Conservation (phyloP, 2,113 vertebrate genomes). For the Leiothrix lutea region DNA sequence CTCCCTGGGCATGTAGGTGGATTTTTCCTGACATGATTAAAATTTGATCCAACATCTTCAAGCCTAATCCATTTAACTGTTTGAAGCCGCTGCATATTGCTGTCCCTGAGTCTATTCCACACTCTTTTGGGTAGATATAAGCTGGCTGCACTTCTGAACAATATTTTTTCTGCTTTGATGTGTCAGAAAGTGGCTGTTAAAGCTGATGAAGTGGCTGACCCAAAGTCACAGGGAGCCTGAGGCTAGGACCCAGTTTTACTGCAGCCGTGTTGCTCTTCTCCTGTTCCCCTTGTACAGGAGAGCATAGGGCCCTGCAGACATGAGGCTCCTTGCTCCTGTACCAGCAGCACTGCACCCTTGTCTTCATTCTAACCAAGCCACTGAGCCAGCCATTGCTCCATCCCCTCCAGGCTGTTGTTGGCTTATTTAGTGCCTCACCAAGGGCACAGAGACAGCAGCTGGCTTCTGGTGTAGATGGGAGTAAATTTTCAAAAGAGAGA, state of each 20-base stretch:
- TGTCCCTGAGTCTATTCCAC: neutral
- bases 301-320: neutral
- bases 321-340: rapidly evolving
- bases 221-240: neutral
- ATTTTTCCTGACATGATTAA: neutral
- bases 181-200: neutral
- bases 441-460: neutral
- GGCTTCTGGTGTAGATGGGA: neutral
- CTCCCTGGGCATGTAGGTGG: neutral
- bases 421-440: neutral
- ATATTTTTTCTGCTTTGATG: neutral
- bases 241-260: neutral
- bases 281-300: neutral
- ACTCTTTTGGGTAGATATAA: neutral
- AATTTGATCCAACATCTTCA: neutral
- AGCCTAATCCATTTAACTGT: neutral
- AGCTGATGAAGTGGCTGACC: neutral
- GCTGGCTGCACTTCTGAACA: neutral
- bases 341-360: neutral
- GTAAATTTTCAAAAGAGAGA: neutral
- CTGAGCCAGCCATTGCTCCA: neutral
- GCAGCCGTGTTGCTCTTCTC: rapidly evolving
- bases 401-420: neutral
- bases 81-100: neutral
- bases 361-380: neutral